Evolutionary conservation across 2,888 invertebrate genomes (phyloP).

Genomic region (Idaea aversata): DNA sequence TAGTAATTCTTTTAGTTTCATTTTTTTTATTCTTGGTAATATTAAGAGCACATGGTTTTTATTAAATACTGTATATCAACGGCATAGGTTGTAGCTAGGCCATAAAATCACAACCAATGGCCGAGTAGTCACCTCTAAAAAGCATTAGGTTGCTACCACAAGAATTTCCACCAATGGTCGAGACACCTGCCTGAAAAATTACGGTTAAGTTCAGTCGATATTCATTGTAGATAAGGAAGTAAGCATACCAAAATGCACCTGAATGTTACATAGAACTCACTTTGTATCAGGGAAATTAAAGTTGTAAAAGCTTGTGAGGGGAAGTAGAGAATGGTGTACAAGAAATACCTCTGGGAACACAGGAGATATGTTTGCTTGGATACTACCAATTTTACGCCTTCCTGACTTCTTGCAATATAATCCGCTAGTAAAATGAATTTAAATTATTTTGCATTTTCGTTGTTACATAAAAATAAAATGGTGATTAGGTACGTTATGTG

Average conservation of each 20-base stretch:
- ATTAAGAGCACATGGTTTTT: too few relatives aligned
- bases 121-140: too few relatives aligned
- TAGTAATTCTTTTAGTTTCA: too few relatives aligned
- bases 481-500: too few relatives aligned
- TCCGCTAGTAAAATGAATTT: slow-evolving; percentile 45
- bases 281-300: slow-evolving; percentile 1
- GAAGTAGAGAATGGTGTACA: slow-evolving; percentile 40
- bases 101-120: too few relatives aligned
- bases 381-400: slow-evolving; percentile 69
- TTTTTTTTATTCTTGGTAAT: too few relatives aligned
- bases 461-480: background rate
- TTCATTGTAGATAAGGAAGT: background rate
- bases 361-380: slow-evolving; percentile 57
- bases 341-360: slow-evolving; percentile 52
- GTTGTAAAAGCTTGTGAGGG: slow-evolving; percentile 23
- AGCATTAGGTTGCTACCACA: too few relatives aligned
- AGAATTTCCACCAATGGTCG: too few relatives aligned
- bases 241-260: background rate
- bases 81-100: too few relatives aligned
- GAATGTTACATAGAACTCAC: background rate
- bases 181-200: too few relatives aligned
- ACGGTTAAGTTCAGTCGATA: too few relatives aligned
- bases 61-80: too few relatives aligned
- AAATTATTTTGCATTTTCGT: slow-evolving; percentile 8
- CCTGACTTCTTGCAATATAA: slow-evolving; percentile 50